phyloP scores from a whole-genome alignment of 1,140 invertebrate species.

The Drosophila jambulina region DNA sequence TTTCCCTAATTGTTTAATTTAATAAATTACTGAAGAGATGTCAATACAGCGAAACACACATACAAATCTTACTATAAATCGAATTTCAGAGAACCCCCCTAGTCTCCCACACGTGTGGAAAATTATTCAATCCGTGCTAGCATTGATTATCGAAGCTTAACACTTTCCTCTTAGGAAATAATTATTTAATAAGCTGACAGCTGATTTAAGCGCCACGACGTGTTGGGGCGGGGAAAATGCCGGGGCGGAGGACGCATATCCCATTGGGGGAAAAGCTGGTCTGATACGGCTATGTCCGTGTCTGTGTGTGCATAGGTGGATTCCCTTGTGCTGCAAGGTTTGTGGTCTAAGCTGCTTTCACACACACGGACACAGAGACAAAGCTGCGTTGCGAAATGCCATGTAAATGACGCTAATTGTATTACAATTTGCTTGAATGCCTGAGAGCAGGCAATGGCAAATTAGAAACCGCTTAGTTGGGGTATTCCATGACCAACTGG shows the following conservation, averaged over 20 bases:
- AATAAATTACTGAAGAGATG: not conserved
- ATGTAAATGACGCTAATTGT: constrained; percentile 83
- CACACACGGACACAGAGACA: constrained; percentile 12
- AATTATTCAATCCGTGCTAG: constrained; percentile 7
- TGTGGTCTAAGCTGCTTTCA: constrained; percentile 65
- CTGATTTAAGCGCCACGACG: constrained; percentile 68
- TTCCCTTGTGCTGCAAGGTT: constrained; percentile 41
- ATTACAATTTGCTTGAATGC: constrained; percentile 83
- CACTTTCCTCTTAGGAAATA: constrained; percentile 44
- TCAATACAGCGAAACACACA: no score
- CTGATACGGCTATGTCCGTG: not conserved
- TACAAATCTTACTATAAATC: not conserved
- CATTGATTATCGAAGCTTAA: constrained; percentile 10
- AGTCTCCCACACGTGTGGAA: not conserved
- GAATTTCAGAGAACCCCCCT: not conserved
- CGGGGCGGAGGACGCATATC: constrained; percentile 1
- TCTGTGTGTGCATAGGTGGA: not conserved
- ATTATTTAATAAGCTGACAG: constrained; percentile 82
- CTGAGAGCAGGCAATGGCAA: constrained; percentile 74
- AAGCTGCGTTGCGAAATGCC: constrained; percentile 45
- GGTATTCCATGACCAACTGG: constrained; percentile 52
- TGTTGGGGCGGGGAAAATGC: constrained; percentile 26
- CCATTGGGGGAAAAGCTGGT: not conserved
- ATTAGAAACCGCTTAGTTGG: constrained; percentile 79
- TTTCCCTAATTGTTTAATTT: not conserved